phyloP scores from a whole-genome alignment of 2,888 invertebrate genomes.

The Pseudeuparius sepicola region DNA sequence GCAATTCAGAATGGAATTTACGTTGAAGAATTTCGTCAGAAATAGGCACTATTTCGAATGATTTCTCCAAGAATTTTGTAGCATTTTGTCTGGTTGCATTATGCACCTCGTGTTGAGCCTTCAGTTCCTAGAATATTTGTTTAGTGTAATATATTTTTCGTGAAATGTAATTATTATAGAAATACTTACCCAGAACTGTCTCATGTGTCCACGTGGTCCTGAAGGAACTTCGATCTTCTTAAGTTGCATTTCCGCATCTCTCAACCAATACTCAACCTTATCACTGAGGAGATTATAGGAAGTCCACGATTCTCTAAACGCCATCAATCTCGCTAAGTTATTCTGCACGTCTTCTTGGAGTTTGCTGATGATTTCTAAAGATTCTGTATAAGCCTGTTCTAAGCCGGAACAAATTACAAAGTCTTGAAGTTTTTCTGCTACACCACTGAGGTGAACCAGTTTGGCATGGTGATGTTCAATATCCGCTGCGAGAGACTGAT shows the following conservation, averaged over 20 bases:
- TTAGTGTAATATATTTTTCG: not conserved
- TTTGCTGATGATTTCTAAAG: slow-evolving; percentile 59
- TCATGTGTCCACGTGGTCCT: slow-evolving; percentile 58
- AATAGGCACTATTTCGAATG: slow-evolving; percentile 68
- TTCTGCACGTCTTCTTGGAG: slow-evolving; percentile 68
- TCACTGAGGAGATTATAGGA: slow-evolving; percentile 63
- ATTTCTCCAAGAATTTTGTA: slow-evolving; percentile 62
- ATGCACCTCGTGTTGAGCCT: slow-evolving; percentile 77
- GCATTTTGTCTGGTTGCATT: slow-evolving; percentile 67
- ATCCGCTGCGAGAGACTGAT: slow-evolving; percentile 70
- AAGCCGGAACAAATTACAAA: slow-evolving; percentile 65
- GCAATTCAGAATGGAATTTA: slow-evolving; percentile 66
- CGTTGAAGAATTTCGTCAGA: slow-evolving; percentile 76
- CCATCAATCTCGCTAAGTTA: slow-evolving; percentile 58
- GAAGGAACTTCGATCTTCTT: slow-evolving; percentile 52
- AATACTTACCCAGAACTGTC: slow-evolving; percentile 65
- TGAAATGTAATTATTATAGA: too few species aligned
- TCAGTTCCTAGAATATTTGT: slow-evolving; percentile 52
- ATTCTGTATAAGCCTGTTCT: slow-evolving; percentile 62
- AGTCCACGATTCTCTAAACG: slow-evolving; percentile 70
- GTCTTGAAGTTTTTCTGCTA: slow-evolving; percentile 63
- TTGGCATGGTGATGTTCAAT: slow-evolving; percentile 72
- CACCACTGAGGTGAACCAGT: slow-evolving; percentile 59
- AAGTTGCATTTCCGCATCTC: slow-evolving; percentile 61
- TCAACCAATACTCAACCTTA: slow-evolving; percentile 68